These are phyloP conservation scores for Oreortyx pictus DNA, from an alignment of 2,797 vertebrate genomes.

Conservation along the genomic window DNA sequence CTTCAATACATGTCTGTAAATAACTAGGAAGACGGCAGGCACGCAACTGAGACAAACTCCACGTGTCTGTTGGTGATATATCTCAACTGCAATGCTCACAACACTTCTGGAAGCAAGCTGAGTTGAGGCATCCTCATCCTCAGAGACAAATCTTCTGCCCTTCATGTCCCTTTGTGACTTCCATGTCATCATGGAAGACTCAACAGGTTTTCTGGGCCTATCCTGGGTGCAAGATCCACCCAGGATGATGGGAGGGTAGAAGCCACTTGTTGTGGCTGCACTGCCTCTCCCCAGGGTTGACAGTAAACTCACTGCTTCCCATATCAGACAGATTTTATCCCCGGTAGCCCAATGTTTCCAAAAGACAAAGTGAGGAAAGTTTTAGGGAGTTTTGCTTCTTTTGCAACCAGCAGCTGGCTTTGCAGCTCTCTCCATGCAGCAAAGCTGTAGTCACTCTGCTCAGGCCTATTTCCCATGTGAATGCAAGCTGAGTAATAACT, in stretches of 20 bases:
- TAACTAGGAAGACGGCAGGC: neutral
- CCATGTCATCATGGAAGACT: accelerated
- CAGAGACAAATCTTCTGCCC: neutral
- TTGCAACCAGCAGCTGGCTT: neutral
- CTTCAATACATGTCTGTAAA: neutral
- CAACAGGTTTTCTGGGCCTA: neutral
- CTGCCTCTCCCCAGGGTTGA: neutral
- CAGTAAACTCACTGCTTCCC: neutral
- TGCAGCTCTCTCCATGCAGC: neutral
- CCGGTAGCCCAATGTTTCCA: neutral
- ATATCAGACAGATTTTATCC: neutral
- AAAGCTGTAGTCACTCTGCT: neutral
- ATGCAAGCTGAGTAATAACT: neutral
- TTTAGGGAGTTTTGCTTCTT: neutral
- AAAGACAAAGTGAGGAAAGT: neutral
- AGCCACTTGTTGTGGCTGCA: neutral
- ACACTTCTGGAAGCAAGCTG: neutral
- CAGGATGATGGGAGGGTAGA: neutral
- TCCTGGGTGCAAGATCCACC: neutral
- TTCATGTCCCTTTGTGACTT: neutral
- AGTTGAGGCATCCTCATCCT: neutral
- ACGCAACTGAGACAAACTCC: neutral
- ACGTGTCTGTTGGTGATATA: neutral
- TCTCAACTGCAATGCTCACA: neutral
- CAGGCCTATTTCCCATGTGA: neutral